Conservation (phyloP, 1,140 invertebrate genomes). For the Wasmannia auropunctata region DNA sequence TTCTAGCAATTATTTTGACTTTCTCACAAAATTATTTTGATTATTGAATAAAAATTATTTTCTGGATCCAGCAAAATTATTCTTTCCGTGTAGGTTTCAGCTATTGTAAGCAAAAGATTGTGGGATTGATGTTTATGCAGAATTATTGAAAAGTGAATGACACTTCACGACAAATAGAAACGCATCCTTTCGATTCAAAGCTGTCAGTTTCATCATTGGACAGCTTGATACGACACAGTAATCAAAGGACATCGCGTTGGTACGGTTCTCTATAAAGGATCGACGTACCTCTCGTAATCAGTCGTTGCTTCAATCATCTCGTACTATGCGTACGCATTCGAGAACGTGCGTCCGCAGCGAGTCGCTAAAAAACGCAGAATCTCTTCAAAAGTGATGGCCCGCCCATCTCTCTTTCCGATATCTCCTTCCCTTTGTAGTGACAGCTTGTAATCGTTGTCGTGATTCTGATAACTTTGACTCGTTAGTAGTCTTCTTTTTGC, state of each 20-base stretch:
- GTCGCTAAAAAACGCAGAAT: neutral
- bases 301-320: slow-evolving; percentile 42
- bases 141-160: neutral
- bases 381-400: slow-evolving; percentile 54
- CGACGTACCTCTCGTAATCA: slow-evolving; percentile 61
- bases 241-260: slow-evolving; percentile 59
- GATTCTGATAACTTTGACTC: slow-evolving; percentile 56
- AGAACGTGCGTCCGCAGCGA: neutral
- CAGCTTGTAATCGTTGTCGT: slow-evolving; percentile 43
- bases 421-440: slow-evolving; percentile 20
- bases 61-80: too few relatives aligned
- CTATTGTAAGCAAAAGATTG: neutral
- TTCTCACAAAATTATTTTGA: too few relatives aligned
- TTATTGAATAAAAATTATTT: too few relatives aligned
- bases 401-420: neutral
- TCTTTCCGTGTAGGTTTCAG: too few relatives aligned
- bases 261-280: slow-evolving; percentile 16
- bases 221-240: neutral
- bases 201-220: slow-evolving; percentile 6
- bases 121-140: neutral
- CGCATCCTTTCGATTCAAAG: slow-evolving; percentile 15
- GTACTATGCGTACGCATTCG: neutral
- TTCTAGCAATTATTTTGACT: too few relatives aligned
- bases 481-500: slow-evolving; percentile 61
- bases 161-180: neutral